Evolutionary conservation across 2,888 invertebrate species (phyloP), one percentile per base, ranked within the genome.

Genomic region (Acanthopleura granulata): DNA sequence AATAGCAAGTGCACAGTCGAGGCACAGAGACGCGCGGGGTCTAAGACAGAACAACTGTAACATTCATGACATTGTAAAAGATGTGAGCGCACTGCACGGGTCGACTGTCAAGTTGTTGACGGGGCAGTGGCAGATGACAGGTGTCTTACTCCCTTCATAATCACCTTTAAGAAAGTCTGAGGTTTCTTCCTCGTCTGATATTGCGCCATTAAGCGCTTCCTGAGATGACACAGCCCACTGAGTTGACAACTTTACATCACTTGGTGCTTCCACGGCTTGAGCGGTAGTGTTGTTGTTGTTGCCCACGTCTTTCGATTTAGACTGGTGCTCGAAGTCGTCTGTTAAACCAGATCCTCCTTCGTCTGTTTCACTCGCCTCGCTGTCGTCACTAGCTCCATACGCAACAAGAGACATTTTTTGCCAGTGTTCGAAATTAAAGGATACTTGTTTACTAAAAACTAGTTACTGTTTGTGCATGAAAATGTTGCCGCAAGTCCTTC

Each of bases 301-400:
- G 25, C 29, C 16, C 22, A n/a, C 18, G 22, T 18, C 22, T 22
- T 57, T 12, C 12, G n/a, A 18, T 57, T 57, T 57, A 18, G 18
- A n/a, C 12, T 57, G n/a, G 3, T 1, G n/a, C 1, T 3, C 18
- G 12, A n/a, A 12, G 74, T 4, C 66, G 27, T 62, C 22, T 29
- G 3, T 40, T 40, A 40, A 40, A 40, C 40, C 40, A 3, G 40
- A 6, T 12, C 57, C 71, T 25, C 49, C 66, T n/a, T 77, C 78
- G 51, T 82, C 82, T 25, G 49, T 77, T 69, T 82, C 85, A 73
- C 82, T 84, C 6, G 79, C 80, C 50, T 84, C 85, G 71, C 78
- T 80, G 22, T 79, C 80, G 69, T 82, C 82, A 74, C 85, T 86
- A 6, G 84, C 82, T 75, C 80, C 83, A 75, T 86, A 86, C n/a